Conservation (phyloP, 1,140 invertebrate genomes). For the Papilio glaucus region DNA sequence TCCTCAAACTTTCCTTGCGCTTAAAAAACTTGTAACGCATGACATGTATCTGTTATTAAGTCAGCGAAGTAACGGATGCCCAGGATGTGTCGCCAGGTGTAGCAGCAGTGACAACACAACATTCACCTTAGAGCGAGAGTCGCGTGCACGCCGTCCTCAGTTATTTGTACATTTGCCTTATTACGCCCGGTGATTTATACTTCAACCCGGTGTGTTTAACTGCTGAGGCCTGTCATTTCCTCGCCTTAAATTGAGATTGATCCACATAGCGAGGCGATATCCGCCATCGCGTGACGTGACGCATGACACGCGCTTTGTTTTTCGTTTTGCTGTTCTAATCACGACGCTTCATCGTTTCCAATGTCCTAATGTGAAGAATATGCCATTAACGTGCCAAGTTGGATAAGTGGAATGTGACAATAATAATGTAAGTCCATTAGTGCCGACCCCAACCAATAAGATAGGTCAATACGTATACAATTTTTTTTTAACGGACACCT, state of each 20-base stretch:
- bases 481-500: no score
- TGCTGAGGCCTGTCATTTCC: conserved; percentile 74
- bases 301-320: conserved; percentile 60
- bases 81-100: conserved; percentile 57
- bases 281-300: conserved; percentile 38
- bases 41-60: conserved; percentile 70
- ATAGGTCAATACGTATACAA: no score
- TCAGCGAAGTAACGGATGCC: conserved; percentile 67
- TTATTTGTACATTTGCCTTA: conserved; percentile 75
- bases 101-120: conserved; percentile 44
- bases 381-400: neutral
- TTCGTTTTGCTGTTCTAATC: conserved; percentile 55
- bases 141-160: conserved; percentile 47
- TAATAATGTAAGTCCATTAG: conserved; percentile 5
- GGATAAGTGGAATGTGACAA: neutral
- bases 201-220: conserved; percentile 75
- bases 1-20: conserved; percentile 46
- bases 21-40: conserved; percentile 54
- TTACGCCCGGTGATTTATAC: conserved; percentile 76
- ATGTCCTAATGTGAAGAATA: neutral
- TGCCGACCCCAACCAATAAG: neutral
- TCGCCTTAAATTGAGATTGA: conserved; percentile 81
- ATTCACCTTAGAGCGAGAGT: conserved; percentile 44
- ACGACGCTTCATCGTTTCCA: neutral
- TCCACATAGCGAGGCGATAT: conserved; percentile 59